Percentiles rank a stretch among this genome's conserved stretches.
phyloP scores from a whole-genome alignment of 2,797 vertebrate genomes.

The Mus minutoides region DNA sequence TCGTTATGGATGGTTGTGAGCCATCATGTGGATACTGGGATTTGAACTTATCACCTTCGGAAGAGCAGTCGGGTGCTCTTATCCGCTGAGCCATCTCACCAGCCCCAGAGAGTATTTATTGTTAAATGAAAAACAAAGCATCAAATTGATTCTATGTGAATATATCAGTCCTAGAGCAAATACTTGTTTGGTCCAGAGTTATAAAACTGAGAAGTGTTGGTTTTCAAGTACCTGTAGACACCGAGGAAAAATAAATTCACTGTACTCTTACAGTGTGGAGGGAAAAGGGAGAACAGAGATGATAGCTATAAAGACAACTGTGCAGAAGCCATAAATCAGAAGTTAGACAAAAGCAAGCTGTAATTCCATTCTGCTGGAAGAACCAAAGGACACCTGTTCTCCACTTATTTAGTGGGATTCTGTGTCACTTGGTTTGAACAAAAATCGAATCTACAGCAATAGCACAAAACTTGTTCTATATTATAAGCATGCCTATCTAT shows the following conservation, averaged over 20 bases:
- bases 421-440: slow-evolving; percentile 30
- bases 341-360: background rate
- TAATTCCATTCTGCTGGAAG: background rate
- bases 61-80: too few species aligned
- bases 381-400: background rate
- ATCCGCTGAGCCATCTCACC: too few species aligned
- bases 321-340: background rate
- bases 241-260: background rate
- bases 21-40: too few species aligned
- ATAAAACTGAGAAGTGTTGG: background rate
- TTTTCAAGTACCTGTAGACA: background rate
- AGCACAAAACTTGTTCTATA: slow-evolving; percentile 67
- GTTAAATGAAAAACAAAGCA: too few species aligned
- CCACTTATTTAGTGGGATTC: slow-evolving; percentile 47
- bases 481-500: background rate
- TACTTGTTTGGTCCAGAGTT: background rate
- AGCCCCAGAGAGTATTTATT: background rate
- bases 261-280: background rate
- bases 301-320: background rate
- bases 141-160: slow-evolving; percentile 8
- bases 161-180: background rate
- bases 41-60: too few species aligned
- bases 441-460: slow-evolving; percentile 16
- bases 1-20: too few species aligned
- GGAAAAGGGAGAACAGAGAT: background rate